These are phyloP conservation scores for Melanotaenia boesemani DNA, from an alignment of 2,797 vertebrate species.

Conservation along the genomic window DNA sequence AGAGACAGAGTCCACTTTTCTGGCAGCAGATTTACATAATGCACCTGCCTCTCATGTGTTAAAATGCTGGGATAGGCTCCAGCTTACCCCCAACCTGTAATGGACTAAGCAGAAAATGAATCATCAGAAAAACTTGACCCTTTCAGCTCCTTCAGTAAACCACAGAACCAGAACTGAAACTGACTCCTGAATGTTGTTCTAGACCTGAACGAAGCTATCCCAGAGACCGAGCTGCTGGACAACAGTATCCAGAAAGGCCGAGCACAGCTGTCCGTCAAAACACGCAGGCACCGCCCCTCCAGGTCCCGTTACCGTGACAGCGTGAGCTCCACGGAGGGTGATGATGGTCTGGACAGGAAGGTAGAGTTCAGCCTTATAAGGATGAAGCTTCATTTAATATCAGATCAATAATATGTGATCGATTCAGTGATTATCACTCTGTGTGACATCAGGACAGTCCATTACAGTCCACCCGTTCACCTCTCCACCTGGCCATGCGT, in stretches of 20 bases:
- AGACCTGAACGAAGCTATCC: constrained; percentile 90
- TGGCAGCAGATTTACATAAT: no score
- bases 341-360: constrained; percentile 86
- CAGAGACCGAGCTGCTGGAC: constrained; percentile 91
- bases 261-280: constrained; percentile 87
- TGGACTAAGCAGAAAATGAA: no score
- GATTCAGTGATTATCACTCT: background rate
- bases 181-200: constrained; percentile 12
- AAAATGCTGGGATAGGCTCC: no score
- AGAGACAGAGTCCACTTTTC: no score
- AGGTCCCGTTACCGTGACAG: constrained; percentile 89
- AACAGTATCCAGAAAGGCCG: constrained; percentile 92
- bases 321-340: constrained; percentile 89
- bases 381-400: background rate
- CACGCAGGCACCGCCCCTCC: constrained; percentile 87
- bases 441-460: constrained; percentile 75
- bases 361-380: constrained; percentile 63
- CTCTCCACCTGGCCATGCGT: constrained; percentile 79
- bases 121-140: no score
- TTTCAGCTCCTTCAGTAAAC: no score
- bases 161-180: no score
- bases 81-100: no score
- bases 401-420: no score
- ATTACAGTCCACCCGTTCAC: constrained; percentile 79
- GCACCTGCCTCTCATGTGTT: no score